Conservation (phyloP, 1,140 invertebrate species). For the Mercenaria mercenaria region DNA sequence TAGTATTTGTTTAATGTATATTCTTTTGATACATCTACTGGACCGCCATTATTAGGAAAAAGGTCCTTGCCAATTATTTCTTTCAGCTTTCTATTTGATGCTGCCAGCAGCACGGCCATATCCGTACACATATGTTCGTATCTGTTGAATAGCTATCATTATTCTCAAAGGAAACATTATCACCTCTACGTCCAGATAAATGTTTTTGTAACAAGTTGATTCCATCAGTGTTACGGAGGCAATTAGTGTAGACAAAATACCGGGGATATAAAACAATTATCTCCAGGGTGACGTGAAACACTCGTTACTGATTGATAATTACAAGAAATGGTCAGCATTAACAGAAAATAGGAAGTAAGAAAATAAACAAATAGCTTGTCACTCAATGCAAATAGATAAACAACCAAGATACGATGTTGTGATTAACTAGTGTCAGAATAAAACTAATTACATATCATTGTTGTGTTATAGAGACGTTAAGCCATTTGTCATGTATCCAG, state of each 20-base stretch:
- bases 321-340: conserved; percentile 4
- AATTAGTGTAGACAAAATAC: conserved; percentile 20
- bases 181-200: not conserved
- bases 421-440: conserved; percentile 5
- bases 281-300: conserved; percentile 12
- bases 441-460: conserved; percentile 25
- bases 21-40: no score
- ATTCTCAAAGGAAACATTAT: conserved; percentile 1
- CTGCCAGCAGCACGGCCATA: no score
- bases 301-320: conserved; percentile 15
- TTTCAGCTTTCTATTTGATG: no score
- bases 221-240: not conserved
- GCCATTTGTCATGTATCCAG: not conserved
- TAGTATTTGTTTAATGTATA: no score
- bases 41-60: no score
- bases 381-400: conserved; percentile 33
- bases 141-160: not conserved
- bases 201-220: conserved; percentile 25
- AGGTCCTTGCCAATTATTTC: no score
- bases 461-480: not conserved
- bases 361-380: conserved; percentile 16
- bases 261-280: conserved; percentile 8
- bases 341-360: not conserved
- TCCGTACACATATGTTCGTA: not conserved
- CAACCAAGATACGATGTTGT: conserved; percentile 2